Evolutionary conservation across 2,888 invertebrate genomes (phyloP).

Genomic region (Hofmannophila pseudospretella): DNA sequence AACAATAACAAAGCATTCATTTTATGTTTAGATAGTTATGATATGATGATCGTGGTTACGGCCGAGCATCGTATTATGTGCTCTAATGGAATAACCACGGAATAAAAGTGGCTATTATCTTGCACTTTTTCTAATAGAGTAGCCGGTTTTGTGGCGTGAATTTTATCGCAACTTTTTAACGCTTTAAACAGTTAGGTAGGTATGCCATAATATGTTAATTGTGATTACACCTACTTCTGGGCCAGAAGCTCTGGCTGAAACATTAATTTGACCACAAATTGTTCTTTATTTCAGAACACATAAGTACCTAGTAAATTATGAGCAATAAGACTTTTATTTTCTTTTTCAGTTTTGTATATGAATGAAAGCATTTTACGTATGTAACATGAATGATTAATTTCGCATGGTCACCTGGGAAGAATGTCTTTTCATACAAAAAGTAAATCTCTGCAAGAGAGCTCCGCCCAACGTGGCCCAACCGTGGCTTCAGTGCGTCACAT

Average conservation of each 20-base stretch:
- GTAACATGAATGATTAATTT: no score
- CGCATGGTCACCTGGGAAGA: constrained; percentile 50
- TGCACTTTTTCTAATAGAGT: constrained; percentile 19
- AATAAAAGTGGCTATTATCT: constrained; percentile 27
- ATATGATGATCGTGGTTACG: constrained; percentile 44
- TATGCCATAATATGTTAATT: no score
- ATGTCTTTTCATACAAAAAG: constrained; percentile 47
- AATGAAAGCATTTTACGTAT: no score
- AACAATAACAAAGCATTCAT: constrained; percentile 63
- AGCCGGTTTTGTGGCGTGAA: constrained; percentile 24
- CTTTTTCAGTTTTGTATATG: no score
- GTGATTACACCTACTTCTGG: constrained; percentile 9
- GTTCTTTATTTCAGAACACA: no score
- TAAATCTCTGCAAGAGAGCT: constrained; percentile 43
- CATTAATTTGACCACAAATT: no score
- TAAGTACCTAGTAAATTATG: no score
- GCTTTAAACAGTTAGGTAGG: neutral
- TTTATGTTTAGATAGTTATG: constrained; percentile 55
- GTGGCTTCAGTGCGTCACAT: constrained; percentile 62
- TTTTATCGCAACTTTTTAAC: constrained; percentile 11
- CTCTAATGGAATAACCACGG: constrained; percentile 40
- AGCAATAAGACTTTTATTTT: no score
- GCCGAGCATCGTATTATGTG: constrained; percentile 31
- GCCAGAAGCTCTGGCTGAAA: no score
- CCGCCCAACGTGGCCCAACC: constrained; percentile 60